Evolutionary conservation across 2,797 vertebrate species (phyloP).

Genomic region (Sarcoramphus papa): DNA sequence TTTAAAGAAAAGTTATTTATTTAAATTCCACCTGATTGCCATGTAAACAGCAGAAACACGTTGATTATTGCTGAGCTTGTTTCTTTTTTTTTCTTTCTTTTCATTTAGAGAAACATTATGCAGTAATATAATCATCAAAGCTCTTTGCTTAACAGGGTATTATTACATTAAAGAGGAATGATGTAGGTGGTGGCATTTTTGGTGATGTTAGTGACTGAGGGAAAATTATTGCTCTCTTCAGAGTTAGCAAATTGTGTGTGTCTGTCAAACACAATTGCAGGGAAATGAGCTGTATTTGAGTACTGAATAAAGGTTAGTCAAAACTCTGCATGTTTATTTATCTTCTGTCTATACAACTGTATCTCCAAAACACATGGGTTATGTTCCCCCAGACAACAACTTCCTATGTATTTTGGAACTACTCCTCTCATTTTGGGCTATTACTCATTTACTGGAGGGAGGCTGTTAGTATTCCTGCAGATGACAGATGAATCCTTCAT

Average conservation of each 20-base stretch:
- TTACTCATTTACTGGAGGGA: slow-evolving; percentile 12
- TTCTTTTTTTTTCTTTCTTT: not conserved
- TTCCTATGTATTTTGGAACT: not conserved
- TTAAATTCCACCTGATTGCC: not conserved
- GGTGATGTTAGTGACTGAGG: slow-evolving; percentile 30
- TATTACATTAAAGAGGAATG: slow-evolving; percentile 38
- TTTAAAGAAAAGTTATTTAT: not conserved
- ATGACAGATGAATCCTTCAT: slow-evolving; percentile 24
- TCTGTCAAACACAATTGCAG: slow-evolving; percentile 37
- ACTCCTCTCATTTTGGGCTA: not conserved
- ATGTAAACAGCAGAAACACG: not conserved
- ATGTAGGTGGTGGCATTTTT: slow-evolving; percentile 37
- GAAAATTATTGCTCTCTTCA: slow-evolving; percentile 43
- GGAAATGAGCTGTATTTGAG: slow-evolving; percentile 12
- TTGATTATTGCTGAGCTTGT: not conserved
- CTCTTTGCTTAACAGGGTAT: slow-evolving; percentile 20
- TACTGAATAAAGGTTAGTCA: slow-evolving; percentile 34
- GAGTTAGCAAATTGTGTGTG: slow-evolving; percentile 31
- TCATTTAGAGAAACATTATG: not conserved
- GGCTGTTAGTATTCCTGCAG: not conserved
- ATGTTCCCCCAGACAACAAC: slow-evolving; percentile 2
- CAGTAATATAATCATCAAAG: slow-evolving; percentile 7
- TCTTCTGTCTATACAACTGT: not conserved
- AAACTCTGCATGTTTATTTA: slow-evolving; percentile 45
- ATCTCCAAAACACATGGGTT: not conserved